Evolutionary conservation across 2,888 invertebrate species (phyloP).

Genomic region (Drosophila atroscutellata): DNA sequence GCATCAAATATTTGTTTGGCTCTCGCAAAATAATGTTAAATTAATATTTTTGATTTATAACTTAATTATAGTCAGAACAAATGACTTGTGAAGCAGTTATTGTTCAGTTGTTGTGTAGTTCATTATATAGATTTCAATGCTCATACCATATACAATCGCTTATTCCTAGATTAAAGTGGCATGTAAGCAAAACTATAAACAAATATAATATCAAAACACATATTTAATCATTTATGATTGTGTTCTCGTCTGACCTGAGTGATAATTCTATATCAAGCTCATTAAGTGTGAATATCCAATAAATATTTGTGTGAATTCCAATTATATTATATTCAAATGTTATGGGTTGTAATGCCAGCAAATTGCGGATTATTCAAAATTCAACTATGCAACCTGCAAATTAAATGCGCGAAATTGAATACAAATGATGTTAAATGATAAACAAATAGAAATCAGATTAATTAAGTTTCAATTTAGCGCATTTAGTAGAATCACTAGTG

Average conservation of each 20-base stretch:
- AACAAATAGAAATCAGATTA: conserved; percentile 27
- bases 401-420: conserved; percentile 16
- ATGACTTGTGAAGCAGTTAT: background rate
- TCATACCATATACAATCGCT: background rate
- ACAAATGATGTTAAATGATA: conserved; percentile 1
- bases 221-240: background rate
- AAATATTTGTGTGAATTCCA: background rate
- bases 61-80: background rate
- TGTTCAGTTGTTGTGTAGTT: background rate
- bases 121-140: background rate
- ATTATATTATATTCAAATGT: background rate
- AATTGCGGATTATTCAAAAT: background rate
- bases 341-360: background rate
- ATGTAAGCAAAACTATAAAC: background rate
- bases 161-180: background rate
- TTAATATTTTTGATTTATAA: background rate
- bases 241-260: background rate
- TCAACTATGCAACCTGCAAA: background rate
- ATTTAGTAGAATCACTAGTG: background rate
- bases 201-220: background rate
- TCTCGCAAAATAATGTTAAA: background rate
- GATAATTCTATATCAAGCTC: too few species aligned
- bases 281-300: too few species aligned
- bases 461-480: conserved; percentile 18
- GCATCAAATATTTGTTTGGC: background rate